Base-by-base conservation (phyloP, 2,888 invertebrate genomes). In the Standfussiana lucernea region DNA sequence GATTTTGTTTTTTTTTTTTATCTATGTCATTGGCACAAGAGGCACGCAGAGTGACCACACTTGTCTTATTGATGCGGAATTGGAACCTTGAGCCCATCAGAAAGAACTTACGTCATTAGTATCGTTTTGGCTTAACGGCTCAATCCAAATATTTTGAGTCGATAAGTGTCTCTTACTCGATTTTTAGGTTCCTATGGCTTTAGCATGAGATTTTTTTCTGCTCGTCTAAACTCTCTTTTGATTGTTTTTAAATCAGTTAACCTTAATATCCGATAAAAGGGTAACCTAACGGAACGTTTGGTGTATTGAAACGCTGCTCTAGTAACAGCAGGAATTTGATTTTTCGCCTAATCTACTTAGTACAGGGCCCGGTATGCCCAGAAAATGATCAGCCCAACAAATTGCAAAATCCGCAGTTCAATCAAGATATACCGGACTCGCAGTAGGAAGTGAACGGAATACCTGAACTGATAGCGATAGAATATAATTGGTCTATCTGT, bases 391-490 rank as follows among this genome's bases (percentile, higher is more conserved):
- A 35, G n/a, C n/a, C 32, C 4, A 37, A 61, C 45, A 59, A 61
- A 83, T 86, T 82, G 67, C 79, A 40, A 82, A 72, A 86, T 64
- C 50, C 45, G 6, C 37, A n/a, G 47, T 72, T 35, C 35, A 69
- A 83, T 83, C 83, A 68, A 81, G 89, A 84, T 86, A 74, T 47
- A 75, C 77, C 73, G 78, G 73, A 77, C 84, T 74, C 28, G 37
- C 53, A 83, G 72, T 45, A 90, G 92, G 92, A 91, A 92, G 91
- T 91, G 91, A 91, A 82, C 72, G 90, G 84, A 76, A 73, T 64
- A 79, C 72, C 8, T 72, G 72, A 71, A 71, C 77, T 72, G 80
- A 83, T 86, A 79, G 45, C 72, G 71, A 80, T 87, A 83, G 59
- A 78, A 86, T 86, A 88, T 89, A 90, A 90, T 89, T 87, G 89